phyloP scores from a whole-genome alignment of 2,113 vertebrate species.

The Cercocebus atys region DNA sequence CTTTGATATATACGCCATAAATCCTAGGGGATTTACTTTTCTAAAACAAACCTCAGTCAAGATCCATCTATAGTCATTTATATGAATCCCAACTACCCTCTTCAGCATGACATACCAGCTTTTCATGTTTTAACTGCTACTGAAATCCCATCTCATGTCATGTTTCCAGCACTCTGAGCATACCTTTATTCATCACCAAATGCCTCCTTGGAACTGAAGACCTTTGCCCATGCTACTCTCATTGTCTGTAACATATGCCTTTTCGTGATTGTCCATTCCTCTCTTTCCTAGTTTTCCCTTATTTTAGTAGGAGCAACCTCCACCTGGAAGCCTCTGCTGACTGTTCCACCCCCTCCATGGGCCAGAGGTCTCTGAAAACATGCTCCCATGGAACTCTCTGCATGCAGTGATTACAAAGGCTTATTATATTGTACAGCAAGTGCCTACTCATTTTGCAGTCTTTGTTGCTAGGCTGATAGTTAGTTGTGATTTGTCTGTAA shows the following conservation, averaged over 20 bases:
- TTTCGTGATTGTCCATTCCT: not conserved
- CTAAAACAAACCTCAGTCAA: not conserved
- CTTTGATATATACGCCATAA: not conserved
- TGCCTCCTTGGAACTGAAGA: not conserved
- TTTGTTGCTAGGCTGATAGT: not conserved
- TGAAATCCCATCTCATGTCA: rapidly evolving
- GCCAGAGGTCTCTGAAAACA: not conserved
- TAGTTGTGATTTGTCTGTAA: not conserved
- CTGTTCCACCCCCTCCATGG: not conserved
- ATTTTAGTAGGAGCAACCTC: not conserved
- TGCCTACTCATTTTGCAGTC: not conserved
- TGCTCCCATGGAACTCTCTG: not conserved
- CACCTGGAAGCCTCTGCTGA: not conserved
- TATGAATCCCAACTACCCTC: not conserved
- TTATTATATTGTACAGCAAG: too few relatives aligned
- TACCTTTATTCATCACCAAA: not conserved
- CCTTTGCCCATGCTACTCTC: not conserved
- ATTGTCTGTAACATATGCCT: not conserved
- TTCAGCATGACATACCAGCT: not conserved
- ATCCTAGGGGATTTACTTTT: not conserved
- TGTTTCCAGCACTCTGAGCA: not conserved
- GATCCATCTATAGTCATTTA: not conserved
- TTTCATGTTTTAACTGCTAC: not conserved
- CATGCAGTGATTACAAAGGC: not conserved
- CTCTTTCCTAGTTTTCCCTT: not conserved